A percentile compares a stretch with the other conserved stretches of the same genome.
Evolutionary conservation across 1,140 invertebrate genomes (phyloP).

Genomic region (Lamellibrachia luymesi): DNA sequence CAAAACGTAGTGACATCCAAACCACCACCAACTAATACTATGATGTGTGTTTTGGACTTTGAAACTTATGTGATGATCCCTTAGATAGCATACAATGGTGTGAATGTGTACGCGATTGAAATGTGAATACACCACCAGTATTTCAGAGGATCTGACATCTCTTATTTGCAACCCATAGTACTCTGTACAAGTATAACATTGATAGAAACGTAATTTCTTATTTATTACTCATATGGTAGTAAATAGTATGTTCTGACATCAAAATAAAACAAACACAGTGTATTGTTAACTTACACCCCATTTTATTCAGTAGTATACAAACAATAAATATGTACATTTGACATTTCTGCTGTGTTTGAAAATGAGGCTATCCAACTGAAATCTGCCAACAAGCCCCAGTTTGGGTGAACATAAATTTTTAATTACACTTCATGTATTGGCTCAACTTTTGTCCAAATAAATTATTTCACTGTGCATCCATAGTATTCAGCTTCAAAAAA

Average conservation of each 20-base stretch:
- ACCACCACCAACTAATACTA: no score
- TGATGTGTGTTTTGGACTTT: no score
- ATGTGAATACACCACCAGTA: neutral
- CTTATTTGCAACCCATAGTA: neutral
- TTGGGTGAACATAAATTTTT: neutral
- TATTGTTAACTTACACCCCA: neutral
- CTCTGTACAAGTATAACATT: no score
- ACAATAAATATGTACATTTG: neutral
- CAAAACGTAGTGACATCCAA: no score
- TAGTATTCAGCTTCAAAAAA: neutral
- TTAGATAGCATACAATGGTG: neutral
- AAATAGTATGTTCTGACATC: neutral
- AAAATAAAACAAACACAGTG: neutral
- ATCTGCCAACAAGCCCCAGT: neutral
- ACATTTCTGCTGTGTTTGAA: neutral
- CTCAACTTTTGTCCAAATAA: neutral
- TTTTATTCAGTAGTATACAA: neutral
- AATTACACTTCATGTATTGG: neutral
- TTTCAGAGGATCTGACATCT: neutral
- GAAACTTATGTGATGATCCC: no score
- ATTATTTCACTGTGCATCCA: neutral
- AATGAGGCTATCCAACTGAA: neutral
- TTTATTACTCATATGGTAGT: neutral
- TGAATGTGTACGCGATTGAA: neutral
- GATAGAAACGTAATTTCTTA: neutral